Percentiles rank a stretch among this genome's conserved stretches.
Evolutionary conservation across 1,140 invertebrate genomes (phyloP).

Genomic region (Sinonovacula constricta): DNA sequence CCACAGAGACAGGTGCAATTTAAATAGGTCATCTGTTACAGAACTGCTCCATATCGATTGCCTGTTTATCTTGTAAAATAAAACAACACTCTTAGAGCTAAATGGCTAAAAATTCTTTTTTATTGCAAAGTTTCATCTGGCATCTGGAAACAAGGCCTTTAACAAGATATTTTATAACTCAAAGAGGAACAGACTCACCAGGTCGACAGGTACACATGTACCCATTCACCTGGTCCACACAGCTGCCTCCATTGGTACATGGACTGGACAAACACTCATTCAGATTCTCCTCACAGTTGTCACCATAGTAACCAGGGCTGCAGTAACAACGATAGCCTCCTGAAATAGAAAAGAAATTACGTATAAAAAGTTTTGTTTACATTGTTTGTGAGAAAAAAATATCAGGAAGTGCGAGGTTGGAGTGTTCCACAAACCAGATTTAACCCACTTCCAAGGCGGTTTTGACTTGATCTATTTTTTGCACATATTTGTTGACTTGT

Average conservation of each 20-base stretch:
- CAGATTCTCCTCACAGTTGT: conserved; percentile 52
- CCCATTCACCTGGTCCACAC: conserved; percentile 33
- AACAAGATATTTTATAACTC: not conserved
- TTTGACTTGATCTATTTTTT: too few species aligned
- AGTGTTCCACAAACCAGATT: too few species aligned
- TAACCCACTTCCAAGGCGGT: too few species aligned
- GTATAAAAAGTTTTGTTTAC: too few species aligned
- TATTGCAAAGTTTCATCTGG: not conserved
- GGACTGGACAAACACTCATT: conserved; percentile 40
- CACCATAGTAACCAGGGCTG: conserved; percentile 61
- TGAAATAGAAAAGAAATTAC: conserved; percentile 44
- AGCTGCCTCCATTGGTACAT: conserved; percentile 31
- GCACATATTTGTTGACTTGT: too few species aligned
- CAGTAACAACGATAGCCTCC: conserved; percentile 67
- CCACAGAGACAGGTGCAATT: conserved; percentile 23
- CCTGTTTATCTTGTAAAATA: too few species aligned
- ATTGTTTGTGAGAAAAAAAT: too few species aligned
- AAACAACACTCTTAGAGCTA: not conserved
- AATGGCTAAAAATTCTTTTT: not conserved
- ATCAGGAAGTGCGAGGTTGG: too few species aligned
- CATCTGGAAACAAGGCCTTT: not conserved
- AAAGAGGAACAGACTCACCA: conserved; percentile 24
- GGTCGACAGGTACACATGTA: conserved; percentile 34
- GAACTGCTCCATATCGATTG: too few species aligned
- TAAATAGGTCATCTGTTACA: too few species aligned